phyloP scores from a whole-genome alignment of 2,113 vertebrate species.

The Psephotus haematonotus region DNA sequence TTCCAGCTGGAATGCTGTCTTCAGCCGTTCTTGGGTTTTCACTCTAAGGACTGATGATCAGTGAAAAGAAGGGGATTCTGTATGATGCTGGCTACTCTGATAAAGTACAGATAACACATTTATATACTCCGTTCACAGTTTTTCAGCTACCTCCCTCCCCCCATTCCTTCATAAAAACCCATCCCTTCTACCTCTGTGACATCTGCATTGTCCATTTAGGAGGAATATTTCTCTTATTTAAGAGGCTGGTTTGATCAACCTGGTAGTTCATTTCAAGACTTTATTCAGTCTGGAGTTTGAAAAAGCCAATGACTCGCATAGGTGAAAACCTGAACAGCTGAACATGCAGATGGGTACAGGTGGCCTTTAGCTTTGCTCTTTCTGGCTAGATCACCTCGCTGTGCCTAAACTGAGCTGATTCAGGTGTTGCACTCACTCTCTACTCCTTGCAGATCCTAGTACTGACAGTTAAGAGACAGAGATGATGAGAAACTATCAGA shows the following conservation, averaged over 20 bases:
- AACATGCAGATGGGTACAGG: background rate
- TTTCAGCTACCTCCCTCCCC: background rate
- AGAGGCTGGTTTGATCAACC: background rate
- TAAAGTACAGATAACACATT: background rate
- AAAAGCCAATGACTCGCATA: background rate
- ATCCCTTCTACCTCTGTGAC: background rate
- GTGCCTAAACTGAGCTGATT: background rate
- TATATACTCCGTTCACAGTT: background rate
- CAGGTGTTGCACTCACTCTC: background rate
- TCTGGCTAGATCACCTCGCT: background rate
- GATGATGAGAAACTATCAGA: background rate
- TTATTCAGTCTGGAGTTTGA: background rate
- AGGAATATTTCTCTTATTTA: background rate
- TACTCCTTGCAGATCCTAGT: background rate
- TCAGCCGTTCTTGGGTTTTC: background rate
- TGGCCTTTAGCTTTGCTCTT: slow-evolving; percentile 21
- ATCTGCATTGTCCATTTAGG: background rate
- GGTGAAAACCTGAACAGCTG: background rate
- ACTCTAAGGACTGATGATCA: accelerated
- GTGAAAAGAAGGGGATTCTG: background rate
- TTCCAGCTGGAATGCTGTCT: background rate
- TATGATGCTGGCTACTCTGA: background rate
- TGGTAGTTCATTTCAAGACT: background rate
- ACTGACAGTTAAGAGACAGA: background rate
- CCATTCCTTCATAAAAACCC: background rate